A percentile compares a stretch with the other conserved stretches of the same genome.
Evolutionary conservation across 2,797 vertebrate genomes (phyloP).

Genomic region (Sebastes nivosus): DNA sequence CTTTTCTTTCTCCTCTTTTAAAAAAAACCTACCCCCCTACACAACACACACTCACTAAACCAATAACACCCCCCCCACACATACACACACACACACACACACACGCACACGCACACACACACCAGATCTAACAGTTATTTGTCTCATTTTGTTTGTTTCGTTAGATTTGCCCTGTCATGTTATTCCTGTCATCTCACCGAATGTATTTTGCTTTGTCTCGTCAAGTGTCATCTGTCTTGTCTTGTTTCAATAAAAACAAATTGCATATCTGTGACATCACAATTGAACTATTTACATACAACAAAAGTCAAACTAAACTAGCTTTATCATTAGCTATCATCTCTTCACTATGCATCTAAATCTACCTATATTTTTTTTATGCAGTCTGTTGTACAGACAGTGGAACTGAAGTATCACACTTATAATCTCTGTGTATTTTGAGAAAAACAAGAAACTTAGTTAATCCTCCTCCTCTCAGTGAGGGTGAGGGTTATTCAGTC

Average conservation of each 20-base stretch:
- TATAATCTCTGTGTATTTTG: not conserved
- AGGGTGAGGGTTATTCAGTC: not conserved
- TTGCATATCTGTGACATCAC: not conserved
- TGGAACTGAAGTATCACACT: not conserved
- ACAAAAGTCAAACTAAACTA: not conserved
- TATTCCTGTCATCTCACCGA: no score
- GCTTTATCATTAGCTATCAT: not conserved
- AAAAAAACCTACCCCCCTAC: no score
- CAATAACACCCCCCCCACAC: no score
- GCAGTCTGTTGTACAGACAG: not conserved
- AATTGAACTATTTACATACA: not conserved
- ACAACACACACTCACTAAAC: no score
- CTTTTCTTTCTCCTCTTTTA: no score
- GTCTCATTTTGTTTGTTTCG: no score
- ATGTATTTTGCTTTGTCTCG: no score
- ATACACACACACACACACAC: no score
- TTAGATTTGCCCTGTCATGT: accelerated
- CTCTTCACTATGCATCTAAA: not conserved
- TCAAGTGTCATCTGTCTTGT: no score
- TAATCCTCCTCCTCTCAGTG: not conserved
- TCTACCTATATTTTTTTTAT: not conserved
- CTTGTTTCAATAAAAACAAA: no score
- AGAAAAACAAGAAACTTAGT: not conserved
- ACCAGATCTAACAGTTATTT: no score
- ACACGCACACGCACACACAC: no score